Percentiles rank a stretch among this genome's conserved stretches.
These are phyloP conservation scores for Phortica okadai DNA, from an alignment of 2,888 invertebrate genomes.

Conservation along the genomic window DNA sequence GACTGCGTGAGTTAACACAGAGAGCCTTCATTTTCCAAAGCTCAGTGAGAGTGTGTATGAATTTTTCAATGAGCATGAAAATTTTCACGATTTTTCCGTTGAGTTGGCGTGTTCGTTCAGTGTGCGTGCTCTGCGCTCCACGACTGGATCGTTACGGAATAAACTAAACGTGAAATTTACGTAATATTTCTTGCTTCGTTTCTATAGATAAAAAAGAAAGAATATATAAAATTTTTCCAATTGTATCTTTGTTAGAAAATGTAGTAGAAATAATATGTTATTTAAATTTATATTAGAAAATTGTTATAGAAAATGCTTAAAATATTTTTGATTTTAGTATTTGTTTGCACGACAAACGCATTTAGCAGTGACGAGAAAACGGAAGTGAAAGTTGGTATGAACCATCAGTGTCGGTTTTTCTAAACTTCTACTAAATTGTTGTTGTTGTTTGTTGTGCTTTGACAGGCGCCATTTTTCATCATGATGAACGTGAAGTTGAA, in stretches of 20 bases:
- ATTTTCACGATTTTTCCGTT: neutral
- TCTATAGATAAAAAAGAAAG: conserved; percentile 26
- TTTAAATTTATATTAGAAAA: conserved; percentile 51
- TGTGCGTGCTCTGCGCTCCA: conserved; percentile 65
- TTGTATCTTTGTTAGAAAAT: conserved; percentile 40
- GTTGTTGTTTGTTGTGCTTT: neutral
- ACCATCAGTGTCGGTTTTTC: neutral
- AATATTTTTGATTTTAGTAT: conserved; percentile 51
- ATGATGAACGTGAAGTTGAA: conserved; percentile 78
- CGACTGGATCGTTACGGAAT: conserved; percentile 58
- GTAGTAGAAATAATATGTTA: conserved; percentile 55
- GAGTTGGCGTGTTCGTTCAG: conserved; percentile 50
- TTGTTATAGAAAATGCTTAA: conserved; percentile 54
- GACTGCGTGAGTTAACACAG: neutral
- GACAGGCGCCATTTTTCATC: conserved; percentile 78
- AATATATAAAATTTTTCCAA: conserved; percentile 49
- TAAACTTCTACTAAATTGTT: neutral
- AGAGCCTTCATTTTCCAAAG: neutral
- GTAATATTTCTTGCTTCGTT: conserved; percentile 39
- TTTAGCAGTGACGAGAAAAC: conserved; percentile 52
- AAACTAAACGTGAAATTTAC: conserved; percentile 21
- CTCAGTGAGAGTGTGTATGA: neutral
- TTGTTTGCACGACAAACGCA: conserved; percentile 49
- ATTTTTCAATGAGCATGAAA: conserved; percentile 1
- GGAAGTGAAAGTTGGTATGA: conserved; percentile 68